Percentiles rank a stretch among this genome's conserved stretches.
phyloP scores from a whole-genome alignment of 2,113 vertebrate species.

The Pogona vitticeps region DNA sequence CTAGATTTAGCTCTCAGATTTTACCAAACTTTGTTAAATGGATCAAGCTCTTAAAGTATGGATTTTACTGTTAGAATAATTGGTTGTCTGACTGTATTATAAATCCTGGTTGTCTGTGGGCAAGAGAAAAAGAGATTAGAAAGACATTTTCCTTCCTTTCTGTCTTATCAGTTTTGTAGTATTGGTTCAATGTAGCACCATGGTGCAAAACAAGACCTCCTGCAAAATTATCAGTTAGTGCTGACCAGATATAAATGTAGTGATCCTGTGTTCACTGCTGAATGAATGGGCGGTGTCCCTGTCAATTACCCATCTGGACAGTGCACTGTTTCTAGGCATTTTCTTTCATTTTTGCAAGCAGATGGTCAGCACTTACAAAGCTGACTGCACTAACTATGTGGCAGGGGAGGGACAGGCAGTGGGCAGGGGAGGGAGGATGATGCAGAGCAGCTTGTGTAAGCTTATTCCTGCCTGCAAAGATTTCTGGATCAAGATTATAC shows the following conservation, averaged over 20 bases:
- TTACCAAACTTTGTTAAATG: conserved; percentile 42
- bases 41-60: conserved; percentile 23
- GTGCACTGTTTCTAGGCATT: not conserved
- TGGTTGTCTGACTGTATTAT: not conserved
- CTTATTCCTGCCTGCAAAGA: not conserved
- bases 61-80: conserved; percentile 2
- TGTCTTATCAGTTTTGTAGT: not conserved
- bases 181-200: not conserved
- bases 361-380: not conserved
- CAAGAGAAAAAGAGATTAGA: not conserved
- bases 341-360: not conserved
- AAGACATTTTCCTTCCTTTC: not conserved
- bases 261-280: not conserved
- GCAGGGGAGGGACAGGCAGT: not conserved
- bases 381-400: not conserved
- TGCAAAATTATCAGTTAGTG: not conserved
- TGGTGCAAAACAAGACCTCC: not conserved
- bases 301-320: not conserved
- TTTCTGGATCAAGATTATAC: not conserved
- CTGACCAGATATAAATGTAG: not conserved
- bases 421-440: not conserved
- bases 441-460: not conserved
- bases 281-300: not conserved
- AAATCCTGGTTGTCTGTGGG: not conserved
- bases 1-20: conserved; percentile 42